Base-by-base conservation (phyloP, 1,140 invertebrate species). In the Temnothorax longispinosus region DNA sequence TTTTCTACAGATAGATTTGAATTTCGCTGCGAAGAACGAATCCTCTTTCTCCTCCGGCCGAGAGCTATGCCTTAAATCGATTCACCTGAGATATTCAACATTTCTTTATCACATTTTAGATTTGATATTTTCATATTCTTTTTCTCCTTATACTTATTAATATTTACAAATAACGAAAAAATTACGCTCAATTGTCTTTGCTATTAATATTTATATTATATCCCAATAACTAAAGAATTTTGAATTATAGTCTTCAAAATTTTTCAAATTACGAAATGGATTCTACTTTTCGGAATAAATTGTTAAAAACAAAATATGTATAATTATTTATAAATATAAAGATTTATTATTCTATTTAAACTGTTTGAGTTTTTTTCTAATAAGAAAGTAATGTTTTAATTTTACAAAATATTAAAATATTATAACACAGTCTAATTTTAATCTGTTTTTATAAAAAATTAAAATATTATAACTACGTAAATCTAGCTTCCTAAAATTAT, bases 1-100 rank as follows among this genome's bases (percentile, higher is more conserved):
- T 91, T 91, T 75, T 27, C 50, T 65, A 75, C 89, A 87, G 87
- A 76, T 76, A 91, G 90, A 91, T 91, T 90, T 90, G 90, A 91
- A 91, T 90, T 91, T 91, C 85, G 82, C 87, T 78, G 85, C 69
- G 85, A 90, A 90, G 74, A 88, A 52, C 80, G 75, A 84, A 89
- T 91, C 85, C 87, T 89, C 87, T 90, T 89, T 91, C 77, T 89
- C 76, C 84, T 54, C 13, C 10, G n/a, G 52, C 27, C 54, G 50
- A 27, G 21, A 67, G 65, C 35, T 52, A 85, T 67, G 27, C 13
- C 75, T 76, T 87, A 88, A 78, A 87, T 86, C 65, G 71, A 85
- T 60, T 71, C 64, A 85, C n/a, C 44, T 50, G 71, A 71, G 71
- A 85, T 47, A 86, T 62, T 52, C 54, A 85, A 80, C 58, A 54